A percentile compares a stretch with the other conserved stretches of the same genome.
Evolutionary conservation across 2,888 invertebrate species (phyloP).

Genomic region (Eristalis tenax): DNA sequence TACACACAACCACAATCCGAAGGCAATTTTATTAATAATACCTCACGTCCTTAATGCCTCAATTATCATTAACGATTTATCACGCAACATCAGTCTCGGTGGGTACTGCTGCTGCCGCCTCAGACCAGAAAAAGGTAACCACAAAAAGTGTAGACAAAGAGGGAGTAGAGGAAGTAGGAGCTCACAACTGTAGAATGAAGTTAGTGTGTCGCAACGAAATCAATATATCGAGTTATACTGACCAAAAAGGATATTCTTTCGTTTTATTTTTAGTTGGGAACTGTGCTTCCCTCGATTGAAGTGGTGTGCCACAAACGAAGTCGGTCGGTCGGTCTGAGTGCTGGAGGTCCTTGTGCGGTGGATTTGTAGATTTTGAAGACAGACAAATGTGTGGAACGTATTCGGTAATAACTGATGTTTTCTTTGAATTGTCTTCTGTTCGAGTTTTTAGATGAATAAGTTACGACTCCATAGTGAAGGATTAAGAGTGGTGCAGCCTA

Average conservation of each 20-base stretch:
- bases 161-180: background rate
- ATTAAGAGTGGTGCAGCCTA: no score
- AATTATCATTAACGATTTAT: slow-evolving; percentile 17
- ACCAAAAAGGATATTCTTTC: slow-evolving; percentile 49
- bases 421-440: background rate
- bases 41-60: background rate
- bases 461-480: background rate
- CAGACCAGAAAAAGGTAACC: background rate
- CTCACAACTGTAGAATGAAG: slow-evolving; percentile 23
- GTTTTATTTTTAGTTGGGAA: slow-evolving; percentile 40
- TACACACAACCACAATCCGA: background rate
- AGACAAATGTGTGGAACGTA: slow-evolving; percentile 63
- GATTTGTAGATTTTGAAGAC: background rate
- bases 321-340: background rate
- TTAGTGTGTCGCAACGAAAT: slow-evolving; percentile 64
- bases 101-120: background rate
- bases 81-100: slow-evolving; percentile 10
- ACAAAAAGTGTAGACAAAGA: background rate
- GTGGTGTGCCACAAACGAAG: background rate
- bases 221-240: slow-evolving; percentile 65
- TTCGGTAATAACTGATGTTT: slow-evolving; percentile 45
- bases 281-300: slow-evolving; percentile 4
- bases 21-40: background rate
- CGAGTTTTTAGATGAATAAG: background rate
- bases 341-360: background rate